Conservation (phyloP, 1,140 invertebrate species). For the Pemphigus obesinymphae region DNA sequence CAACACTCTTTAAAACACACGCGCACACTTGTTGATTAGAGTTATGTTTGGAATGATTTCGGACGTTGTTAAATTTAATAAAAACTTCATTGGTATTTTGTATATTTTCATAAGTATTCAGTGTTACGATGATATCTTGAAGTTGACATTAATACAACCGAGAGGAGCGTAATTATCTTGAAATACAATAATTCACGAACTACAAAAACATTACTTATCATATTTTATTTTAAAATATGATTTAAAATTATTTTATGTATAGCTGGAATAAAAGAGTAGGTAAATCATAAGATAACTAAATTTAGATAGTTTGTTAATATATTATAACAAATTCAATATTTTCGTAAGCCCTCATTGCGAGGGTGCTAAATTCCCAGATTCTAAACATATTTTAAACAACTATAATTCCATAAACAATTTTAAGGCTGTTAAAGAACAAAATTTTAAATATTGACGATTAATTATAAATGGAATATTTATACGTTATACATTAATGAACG, state of each 20-base stretch:
- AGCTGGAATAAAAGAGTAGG: neutral
- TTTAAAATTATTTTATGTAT: neutral
- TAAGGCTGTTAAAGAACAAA: too few relatives aligned
- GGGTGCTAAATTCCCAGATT: too few relatives aligned
- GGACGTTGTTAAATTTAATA: neutral
- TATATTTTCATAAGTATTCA: neutral
- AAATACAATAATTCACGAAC: neutral
- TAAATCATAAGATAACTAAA: too few relatives aligned
- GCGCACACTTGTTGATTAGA: neutral
- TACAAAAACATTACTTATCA: neutral
- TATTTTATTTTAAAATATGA: neutral
- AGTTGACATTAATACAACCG: neutral
- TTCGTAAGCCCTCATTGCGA: too few relatives aligned
- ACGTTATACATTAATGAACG: too few relatives aligned
- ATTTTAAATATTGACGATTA: too few relatives aligned
- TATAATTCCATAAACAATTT: too few relatives aligned
- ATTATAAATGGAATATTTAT: too few relatives aligned
- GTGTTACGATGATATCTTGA: neutral
- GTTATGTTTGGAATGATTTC: neutral
- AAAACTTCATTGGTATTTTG: neutral
- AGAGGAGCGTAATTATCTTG: too few relatives aligned
- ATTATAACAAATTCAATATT: too few relatives aligned
- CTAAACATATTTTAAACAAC: too few relatives aligned
- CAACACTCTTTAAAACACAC: neutral
- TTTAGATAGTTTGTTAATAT: too few relatives aligned